Base-by-base conservation (phyloP, 2,888 invertebrate genomes). In the Micropterix aruncella region DNA sequence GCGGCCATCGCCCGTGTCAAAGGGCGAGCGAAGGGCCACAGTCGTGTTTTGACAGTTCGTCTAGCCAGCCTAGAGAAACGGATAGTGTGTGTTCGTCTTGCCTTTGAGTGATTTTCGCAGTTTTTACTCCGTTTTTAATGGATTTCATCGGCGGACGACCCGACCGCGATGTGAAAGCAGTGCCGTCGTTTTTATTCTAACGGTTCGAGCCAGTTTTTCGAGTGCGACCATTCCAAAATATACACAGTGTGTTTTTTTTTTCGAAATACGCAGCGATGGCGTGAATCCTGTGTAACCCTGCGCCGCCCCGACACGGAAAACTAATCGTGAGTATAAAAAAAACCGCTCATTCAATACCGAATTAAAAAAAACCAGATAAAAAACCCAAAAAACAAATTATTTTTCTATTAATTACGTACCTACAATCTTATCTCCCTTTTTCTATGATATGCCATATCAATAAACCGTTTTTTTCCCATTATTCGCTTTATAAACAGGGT, bases 91-190 rank as follows among this genome's bases (percentile, higher is more conserved):
- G 27, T 12, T 27, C 27, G 27, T 12, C 12, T 5, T 27, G 27
- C 12, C 5, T 12, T 7, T 27, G 12, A 27, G 5, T 27, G 27
- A 27, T 12, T 61, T 59, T 62, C 65, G 65, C n/a, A 68, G 47
- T 69, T 69, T 65, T 70, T 70, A 69, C 65, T 65, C 41, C 45
- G 66, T 68, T 69, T 69, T 67, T 70, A 70, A 68, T 70, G 68
- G 61, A 69, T 66, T 67, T 70, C 70, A 70, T 68, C 69, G 68
- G 69, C 67, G 69, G 69, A 67, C 65, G 64, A 65, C n/a, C n/a
- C n/a, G n/a, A 36, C 18, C 40, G 43, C 43, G 16, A 38, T 43
- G 46, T 43, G 46, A 46, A 46, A 46, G 46, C 41, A 18, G 19
- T 15, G 43, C 43, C 43, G 44, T 43, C 45, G 45, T 47, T 47